These are phyloP conservation scores for Autographa pulchrina DNA, from an alignment of 2,888 invertebrate species.

Conservation along the genomic window DNA sequence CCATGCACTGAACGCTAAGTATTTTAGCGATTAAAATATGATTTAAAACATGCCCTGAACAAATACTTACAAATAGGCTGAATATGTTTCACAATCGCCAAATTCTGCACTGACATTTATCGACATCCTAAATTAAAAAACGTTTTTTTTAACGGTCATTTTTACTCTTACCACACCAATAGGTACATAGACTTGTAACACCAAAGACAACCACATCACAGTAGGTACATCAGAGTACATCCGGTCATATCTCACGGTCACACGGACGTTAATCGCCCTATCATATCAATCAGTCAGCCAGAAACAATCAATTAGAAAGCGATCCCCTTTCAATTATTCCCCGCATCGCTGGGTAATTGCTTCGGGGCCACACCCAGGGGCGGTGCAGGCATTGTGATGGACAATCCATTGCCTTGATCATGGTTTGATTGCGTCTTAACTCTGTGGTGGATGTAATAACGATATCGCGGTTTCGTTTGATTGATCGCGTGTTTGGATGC, in stretches of 20 bases:
- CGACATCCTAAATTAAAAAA: too few species aligned
- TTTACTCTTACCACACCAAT: too few species aligned
- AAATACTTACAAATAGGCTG: too few species aligned
- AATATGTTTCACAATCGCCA: too few species aligned
- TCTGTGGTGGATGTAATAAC: slow-evolving; percentile 15
- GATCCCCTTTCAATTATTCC: slow-evolving; percentile 86
- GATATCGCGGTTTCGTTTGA: slow-evolving; percentile 26
- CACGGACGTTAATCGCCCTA: slow-evolving; percentile 75
- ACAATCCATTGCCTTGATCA: slow-evolving; percentile 57
- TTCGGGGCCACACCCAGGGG: slow-evolving; percentile 70
- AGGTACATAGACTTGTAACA: slow-evolving; percentile 17
- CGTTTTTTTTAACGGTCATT: too few species aligned
- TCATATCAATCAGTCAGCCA: slow-evolving; percentile 84
- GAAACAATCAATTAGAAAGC: slow-evolving; percentile 86
- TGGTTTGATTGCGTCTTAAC: slow-evolving; percentile 49
- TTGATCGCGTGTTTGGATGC: slow-evolving; percentile 36
- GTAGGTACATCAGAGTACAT: slow-evolving; percentile 27
- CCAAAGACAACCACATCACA: too few species aligned
- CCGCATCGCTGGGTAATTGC: slow-evolving; percentile 82
- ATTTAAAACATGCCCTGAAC: too few species aligned
- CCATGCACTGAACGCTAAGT: too few species aligned
- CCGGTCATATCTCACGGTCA: slow-evolving; percentile 52
- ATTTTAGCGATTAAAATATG: too few species aligned
- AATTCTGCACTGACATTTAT: too few species aligned
- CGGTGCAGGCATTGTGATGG: slow-evolving; percentile 61